Base-by-base conservation (phyloP, 1,140 invertebrate species). In the Adelges cooleyi region DNA sequence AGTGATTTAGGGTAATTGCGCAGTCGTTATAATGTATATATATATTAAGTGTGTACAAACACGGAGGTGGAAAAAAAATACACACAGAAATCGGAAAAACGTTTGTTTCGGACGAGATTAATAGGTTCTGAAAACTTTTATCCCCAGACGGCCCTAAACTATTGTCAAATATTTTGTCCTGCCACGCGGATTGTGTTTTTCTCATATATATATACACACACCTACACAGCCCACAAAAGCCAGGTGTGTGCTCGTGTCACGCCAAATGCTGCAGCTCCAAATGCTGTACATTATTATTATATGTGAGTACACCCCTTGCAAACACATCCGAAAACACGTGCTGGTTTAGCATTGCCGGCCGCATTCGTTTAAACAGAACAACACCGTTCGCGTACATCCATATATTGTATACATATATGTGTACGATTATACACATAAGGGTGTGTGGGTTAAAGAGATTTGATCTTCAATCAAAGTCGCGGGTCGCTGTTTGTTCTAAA, bases 1-100 rank as follows among this genome's bases (percentile, higher is more conserved):
- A 33, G 53, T 56, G 53, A 56, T 56, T 56, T 56, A 56, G 53
- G 53, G 53, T 56, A 56, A 56, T 56, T 56, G 53, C 51, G 4
- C 53, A 23, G 29, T 33, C 10, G 29, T 33, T 33, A 33, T 33
- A 33, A 33, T 33, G 11, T n/a, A n/a, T n/a, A n/a, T n/a, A n/a
- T n/a, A n/a, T 15, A 25, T 50, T 17, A 8, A 5, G 17, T n/a
- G 50, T 9, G 15, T 11, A 29, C 13, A 11, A 13, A 11, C 23
- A 2, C 29, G 38, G 22, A 56, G 36, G 53, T 42, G 46, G 29
- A 59, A 33, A 33, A 33, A 33, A 33, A 33, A 33, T 33, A 33
- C 29, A 33, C 29, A 33, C 11, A 59, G 20, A 23, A 62, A 62
- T 62, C 56, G 56, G n/a, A 27, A 62, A 62, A 62, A 62, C 56